A percentile compares a stretch with the other conserved stretches of the same genome.
Conservation (phyloP, 2,113 vertebrate genomes). For the Shinisaurus crocodilurus region DNA sequence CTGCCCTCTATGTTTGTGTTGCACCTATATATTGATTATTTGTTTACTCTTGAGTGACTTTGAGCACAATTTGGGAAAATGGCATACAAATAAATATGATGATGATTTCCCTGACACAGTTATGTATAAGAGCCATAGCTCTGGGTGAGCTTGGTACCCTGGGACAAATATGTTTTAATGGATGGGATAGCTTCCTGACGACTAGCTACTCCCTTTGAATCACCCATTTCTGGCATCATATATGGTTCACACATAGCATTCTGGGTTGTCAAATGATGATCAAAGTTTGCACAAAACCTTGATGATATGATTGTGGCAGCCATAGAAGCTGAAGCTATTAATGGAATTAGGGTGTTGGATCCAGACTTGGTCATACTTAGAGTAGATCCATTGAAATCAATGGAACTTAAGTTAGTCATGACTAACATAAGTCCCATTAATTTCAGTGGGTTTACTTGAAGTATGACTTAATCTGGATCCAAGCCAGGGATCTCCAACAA, state of each 20-base stretch:
- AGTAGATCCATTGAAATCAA: too few species aligned
- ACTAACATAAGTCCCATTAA: too few species aligned
- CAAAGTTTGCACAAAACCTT: background rate
- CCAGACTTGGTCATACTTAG: too few species aligned
- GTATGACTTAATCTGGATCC: too few species aligned
- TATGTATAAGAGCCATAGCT: background rate
- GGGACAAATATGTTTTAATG: background rate
- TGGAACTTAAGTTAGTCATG: too few species aligned
- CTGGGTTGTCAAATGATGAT: background rate
- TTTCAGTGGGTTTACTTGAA: too few species aligned
- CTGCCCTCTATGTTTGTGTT: background rate
- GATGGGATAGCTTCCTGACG: background rate
- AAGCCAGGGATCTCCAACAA: background rate
- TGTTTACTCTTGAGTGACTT: background rate
- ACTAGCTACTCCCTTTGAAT: background rate
- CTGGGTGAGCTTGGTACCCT: background rate
- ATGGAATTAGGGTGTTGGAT: too few species aligned
- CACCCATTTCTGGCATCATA: background rate
- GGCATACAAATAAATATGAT: background rate
- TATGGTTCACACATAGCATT: background rate
- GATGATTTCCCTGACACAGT: background rate
- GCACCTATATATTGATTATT: background rate
- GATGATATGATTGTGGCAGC: background rate
- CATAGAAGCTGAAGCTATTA: background rate
- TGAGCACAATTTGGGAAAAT: background rate